Conservation (phyloP, 2,888 invertebrate species). For the Drosophila kanekoi region DNA sequence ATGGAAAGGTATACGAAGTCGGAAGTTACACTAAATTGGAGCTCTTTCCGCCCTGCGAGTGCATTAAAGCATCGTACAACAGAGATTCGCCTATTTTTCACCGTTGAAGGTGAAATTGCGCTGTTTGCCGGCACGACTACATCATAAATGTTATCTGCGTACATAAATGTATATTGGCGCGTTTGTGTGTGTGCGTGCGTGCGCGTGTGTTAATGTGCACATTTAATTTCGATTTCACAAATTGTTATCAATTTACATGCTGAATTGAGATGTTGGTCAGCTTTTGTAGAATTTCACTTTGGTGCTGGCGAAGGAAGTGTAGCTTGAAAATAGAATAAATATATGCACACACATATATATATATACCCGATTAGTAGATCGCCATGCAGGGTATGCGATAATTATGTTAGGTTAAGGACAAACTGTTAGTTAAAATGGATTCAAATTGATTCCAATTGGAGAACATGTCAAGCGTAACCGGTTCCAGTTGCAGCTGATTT, state of each 20-base stretch:
- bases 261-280: slow-evolving; percentile 22
- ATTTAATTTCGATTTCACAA: slow-evolving; percentile 35
- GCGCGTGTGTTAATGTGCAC: not conserved
- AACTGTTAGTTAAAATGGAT: not conserved
- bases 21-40: too few relatives aligned
- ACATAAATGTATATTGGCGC: not conserved
- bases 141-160: not conserved
- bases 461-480: slow-evolving; percentile 11
- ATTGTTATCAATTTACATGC: slow-evolving; percentile 7
- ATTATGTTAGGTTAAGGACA: too few relatives aligned
- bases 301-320: slow-evolving; percentile 71
- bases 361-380: not conserved
- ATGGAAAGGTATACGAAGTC: too few relatives aligned
- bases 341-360: not conserved
- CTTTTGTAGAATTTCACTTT: slow-evolving; percentile 78
- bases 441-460: not conserved
- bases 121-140: not conserved
- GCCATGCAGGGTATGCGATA: not conserved
- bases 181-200: not conserved
- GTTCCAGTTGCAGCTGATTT: slow-evolving; percentile 25
- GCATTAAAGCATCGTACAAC: too few relatives aligned
- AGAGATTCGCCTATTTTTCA: too few relatives aligned
- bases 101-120: too few relatives aligned
- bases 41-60: too few relatives aligned
- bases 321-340: slow-evolving; percentile 47